Percentiles rank a stretch among this genome's conserved stretches.
phyloP scores from a whole-genome alignment of 2,888 invertebrate species.

The Tridacna crocea region DNA sequence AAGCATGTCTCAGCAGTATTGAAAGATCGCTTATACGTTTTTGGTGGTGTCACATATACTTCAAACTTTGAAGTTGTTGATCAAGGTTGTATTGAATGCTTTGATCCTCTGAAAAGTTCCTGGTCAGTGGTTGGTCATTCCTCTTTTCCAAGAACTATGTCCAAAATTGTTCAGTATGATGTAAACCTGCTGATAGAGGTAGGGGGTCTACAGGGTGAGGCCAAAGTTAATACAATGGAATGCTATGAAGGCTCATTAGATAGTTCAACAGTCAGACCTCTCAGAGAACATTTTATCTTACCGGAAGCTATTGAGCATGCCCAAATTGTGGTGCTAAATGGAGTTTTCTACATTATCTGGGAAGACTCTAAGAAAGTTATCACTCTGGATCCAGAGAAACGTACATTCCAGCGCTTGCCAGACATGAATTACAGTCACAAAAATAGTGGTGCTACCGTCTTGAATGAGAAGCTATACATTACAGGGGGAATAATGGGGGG shows the following conservation, averaged over 20 bases:
- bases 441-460: slow-evolving; percentile 78
- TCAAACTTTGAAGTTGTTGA: slow-evolving; percentile 71
- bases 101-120: slow-evolving; percentile 72
- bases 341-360: slow-evolving; percentile 83
- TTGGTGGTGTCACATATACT: slow-evolving; percentile 80
- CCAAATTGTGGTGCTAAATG: slow-evolving; percentile 80
- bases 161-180: slow-evolving; percentile 78
- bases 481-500: slow-evolving; percentile 75
- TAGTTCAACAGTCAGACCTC: slow-evolving; percentile 69
- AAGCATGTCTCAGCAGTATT: slow-evolving; percentile 80
- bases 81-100: slow-evolving; percentile 82
- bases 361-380: slow-evolving; percentile 81
- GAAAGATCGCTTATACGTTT: slow-evolving; percentile 78
- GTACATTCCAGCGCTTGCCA: slow-evolving; percentile 80
- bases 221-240: slow-evolving; percentile 81
- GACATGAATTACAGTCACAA: slow-evolving; percentile 76
- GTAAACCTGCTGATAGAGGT: slow-evolving; percentile 80
- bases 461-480: slow-evolving; percentile 80
- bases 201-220: slow-evolving; percentile 79
- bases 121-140: slow-evolving; percentile 80
- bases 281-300: slow-evolving; percentile 82
- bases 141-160: slow-evolving; percentile 81
- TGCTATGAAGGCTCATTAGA: slow-evolving; percentile 77
- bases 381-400: slow-evolving; percentile 80
- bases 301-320: slow-evolving; percentile 80